phyloP scores from a whole-genome alignment of 2,888 invertebrate genomes.

The Cerastis leucographa region DNA sequence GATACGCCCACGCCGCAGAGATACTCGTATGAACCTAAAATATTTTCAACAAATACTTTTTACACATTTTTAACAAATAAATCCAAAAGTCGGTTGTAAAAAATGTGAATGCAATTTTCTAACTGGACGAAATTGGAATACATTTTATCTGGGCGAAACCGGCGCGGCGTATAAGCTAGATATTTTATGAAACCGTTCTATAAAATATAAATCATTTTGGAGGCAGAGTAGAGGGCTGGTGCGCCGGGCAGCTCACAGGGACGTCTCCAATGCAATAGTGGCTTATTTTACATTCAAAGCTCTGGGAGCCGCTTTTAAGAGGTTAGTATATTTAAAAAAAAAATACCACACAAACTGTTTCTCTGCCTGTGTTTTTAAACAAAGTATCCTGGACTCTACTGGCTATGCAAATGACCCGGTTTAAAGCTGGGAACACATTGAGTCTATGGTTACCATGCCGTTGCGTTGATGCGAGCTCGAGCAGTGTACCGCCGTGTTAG shows the following conservation, averaged over 20 bases:
- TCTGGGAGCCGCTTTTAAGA: slow-evolving; percentile 72
- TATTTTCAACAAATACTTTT: slow-evolving; percentile 22
- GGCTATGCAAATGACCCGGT: slow-evolving; percentile 65
- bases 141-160: slow-evolving; percentile 48
- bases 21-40: slow-evolving; percentile 12
- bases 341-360: slow-evolving; percentile 50
- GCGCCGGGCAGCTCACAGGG: slow-evolving; percentile 35
- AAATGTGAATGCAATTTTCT: slow-evolving; percentile 53
- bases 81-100: slow-evolving; percentile 35
- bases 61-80: slow-evolving; percentile 40
- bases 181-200: slow-evolving; percentile 55
- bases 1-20: neutral
- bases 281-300: slow-evolving; percentile 78
- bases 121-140: slow-evolving; percentile 53
- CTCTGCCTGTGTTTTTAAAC: slow-evolving; percentile 39
- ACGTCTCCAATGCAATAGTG: slow-evolving; percentile 73
- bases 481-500: slow-evolving; percentile 69
- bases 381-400: slow-evolving; percentile 29
- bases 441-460: slow-evolving; percentile 68
- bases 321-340: slow-evolving; percentile 73
- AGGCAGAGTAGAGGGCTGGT: slow-evolving; percentile 26
- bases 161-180: slow-evolving; percentile 43
- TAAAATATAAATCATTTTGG: slow-evolving; percentile 58
- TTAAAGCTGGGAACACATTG: slow-evolving; percentile 60
- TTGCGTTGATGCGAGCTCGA: slow-evolving; percentile 60